Base-by-base conservation (phyloP, 2,113 vertebrate genomes). In the Noturus placidus region DNA sequence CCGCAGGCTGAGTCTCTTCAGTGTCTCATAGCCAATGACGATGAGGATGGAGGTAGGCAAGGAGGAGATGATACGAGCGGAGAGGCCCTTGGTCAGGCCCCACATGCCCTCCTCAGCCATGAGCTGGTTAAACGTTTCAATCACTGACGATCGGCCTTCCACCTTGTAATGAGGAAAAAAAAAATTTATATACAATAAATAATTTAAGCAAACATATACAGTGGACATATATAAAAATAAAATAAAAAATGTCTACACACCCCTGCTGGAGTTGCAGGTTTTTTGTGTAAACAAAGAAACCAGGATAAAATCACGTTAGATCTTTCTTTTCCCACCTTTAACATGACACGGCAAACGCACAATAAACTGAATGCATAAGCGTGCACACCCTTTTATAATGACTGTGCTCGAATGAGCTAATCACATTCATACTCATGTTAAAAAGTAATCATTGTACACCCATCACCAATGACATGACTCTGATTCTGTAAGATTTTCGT, bases 1-100 rank as follows among this genome's bases (percentile, higher is more conserved):
- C 1, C 98, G 95, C 35, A 99, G 95, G 92, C 98, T 99, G 85
- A 99, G 95, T 87, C 97, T 99, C 96, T 99, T 99, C 89, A 99
- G 96, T 0, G 97, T 99, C 91, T 99, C 98, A 0, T 99, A 99
- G 0, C 98, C 98, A 65, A 99, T 96, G 89, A 99, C 98, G 0
- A 99, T 97, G 93, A 99, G 95, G 0, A 99, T 95, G 79, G 97
- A 97, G 6, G 98, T 98, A 6, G 98, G 98, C 0, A 93, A 95
- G 87, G 97, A 95, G 0, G 98, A 97, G 83, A 99, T 97, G 94
- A 99, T 96, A 63, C 98, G 96, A 22, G 98, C 98, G 0, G 98
- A 99, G 25, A 99, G 96, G 3, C 98, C 98, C 90, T 99, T 99
- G 6, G 96, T 97, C 90, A 99, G 93, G 10, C 96, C 96, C 95